Evolutionary conservation across 1,140 invertebrate species (phyloP).

Genomic region (Drosophila subpulchrella): DNA sequence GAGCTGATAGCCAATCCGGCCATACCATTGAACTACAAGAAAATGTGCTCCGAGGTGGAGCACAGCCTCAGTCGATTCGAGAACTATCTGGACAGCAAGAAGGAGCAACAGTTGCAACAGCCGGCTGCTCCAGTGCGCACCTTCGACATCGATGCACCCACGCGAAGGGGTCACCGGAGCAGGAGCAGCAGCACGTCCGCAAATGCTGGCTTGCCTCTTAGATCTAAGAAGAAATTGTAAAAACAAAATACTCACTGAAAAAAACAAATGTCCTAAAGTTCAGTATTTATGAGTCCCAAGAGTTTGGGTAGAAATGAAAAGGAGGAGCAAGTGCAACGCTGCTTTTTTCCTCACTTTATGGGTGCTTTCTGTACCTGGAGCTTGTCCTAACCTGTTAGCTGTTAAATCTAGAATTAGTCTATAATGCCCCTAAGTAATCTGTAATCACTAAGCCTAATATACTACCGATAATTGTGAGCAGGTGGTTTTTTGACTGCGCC

Average conservation of each 20-base stretch:
- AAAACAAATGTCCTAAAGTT: too few species aligned
- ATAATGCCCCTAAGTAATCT: constrained; percentile 25
- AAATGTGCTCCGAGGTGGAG: constrained; percentile 82
- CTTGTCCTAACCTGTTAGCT: constrained; percentile 9
- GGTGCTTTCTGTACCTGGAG: constrained; percentile 15
- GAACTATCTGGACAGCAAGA: constrained; percentile 73
- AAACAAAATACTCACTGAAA: constrained; percentile 5
- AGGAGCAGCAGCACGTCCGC: constrained; percentile 6
- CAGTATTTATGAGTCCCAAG: neutral
- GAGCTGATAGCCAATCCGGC: constrained; percentile 76
- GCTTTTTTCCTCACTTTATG: neutral
- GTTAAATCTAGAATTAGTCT: constrained; percentile 11
- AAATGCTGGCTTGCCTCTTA: constrained; percentile 54
- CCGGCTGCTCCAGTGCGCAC: constrained; percentile 58
- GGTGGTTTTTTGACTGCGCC: constrained; percentile 67
- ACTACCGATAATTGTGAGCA: constrained; percentile 5
- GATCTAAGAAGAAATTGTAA: constrained; percentile 70
- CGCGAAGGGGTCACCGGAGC: constrained; percentile 11
- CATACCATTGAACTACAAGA: constrained; percentile 81
- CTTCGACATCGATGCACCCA: constrained; percentile 79
- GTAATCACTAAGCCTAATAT: constrained; percentile 21
- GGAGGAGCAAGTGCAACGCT: constrained; percentile 2
- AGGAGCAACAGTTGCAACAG: constrained; percentile 31
- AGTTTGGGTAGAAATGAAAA: neutral
- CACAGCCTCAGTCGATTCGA: constrained; percentile 77